A percentile compares a stretch with the other conserved stretches of the same genome.
phyloP scores from a whole-genome alignment of 2,888 invertebrate species.

The Diplolepis rosae region DNA sequence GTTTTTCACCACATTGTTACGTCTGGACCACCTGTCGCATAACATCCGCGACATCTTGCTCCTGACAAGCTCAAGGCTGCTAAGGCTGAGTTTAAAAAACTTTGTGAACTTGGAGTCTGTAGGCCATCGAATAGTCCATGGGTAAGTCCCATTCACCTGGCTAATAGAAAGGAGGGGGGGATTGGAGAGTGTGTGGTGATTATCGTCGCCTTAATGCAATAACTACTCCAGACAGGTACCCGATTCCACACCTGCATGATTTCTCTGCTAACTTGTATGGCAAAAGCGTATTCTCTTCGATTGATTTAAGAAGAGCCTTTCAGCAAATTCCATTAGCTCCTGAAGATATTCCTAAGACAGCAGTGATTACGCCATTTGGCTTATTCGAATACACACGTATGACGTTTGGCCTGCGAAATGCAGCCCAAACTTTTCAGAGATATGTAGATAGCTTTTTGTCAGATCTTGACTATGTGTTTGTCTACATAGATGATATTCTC shows the following conservation, averaged over 20 bases:
- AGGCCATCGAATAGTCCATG: neutral
- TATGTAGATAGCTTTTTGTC: conserved; percentile 62
- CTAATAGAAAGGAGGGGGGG: too few species aligned
- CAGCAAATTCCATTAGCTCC: conserved; percentile 14
- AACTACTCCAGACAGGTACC: neutral
- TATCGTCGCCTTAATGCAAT: too few species aligned
- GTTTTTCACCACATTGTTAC: neutral
- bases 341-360: conserved; percentile 23
- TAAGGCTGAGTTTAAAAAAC: too few species aligned
- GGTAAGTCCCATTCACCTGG: neutral
- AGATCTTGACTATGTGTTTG: conserved; percentile 59
- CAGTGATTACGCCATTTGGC: conserved; percentile 30
- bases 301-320: too few species aligned
- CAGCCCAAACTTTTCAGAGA: conserved; percentile 53
- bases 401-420: conserved; percentile 53
- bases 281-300: too few species aligned
- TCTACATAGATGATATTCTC: conserved; percentile 66
- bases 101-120: neutral
- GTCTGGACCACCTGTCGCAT: neutral
- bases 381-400: conserved; percentile 26
- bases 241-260: neutral
- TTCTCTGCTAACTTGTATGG: too few species aligned
- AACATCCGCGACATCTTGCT: neutral
- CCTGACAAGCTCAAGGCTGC: neutral
- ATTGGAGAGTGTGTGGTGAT: too few species aligned